A percentile compares a stretch with the other conserved stretches of the same genome.
Evolutionary conservation across 2,888 invertebrate genomes (phyloP).

Genomic region (Hydrotaea cyrtoneurina): DNA sequence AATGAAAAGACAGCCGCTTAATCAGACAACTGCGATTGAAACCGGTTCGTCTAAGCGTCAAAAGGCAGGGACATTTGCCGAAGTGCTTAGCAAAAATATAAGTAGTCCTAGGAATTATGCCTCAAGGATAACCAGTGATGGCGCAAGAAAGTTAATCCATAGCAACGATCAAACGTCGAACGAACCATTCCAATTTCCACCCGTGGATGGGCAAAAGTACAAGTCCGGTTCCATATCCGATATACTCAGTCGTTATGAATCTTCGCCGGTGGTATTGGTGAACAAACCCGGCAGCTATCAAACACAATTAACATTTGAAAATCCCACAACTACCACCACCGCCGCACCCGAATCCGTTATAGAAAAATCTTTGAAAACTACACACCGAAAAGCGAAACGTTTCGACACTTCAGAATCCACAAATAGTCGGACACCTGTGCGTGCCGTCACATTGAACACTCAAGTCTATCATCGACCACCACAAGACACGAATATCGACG

Average conservation of each 20-base stretch:
- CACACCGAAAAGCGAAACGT: not conserved
- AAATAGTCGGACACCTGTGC: not conserved
- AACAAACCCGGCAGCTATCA: not conserved
- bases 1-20: not conserved
- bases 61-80: not conserved
- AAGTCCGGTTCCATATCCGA: not conserved
- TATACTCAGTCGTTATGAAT: not conserved
- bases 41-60: not conserved
- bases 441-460: not conserved
- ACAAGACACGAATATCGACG: not conserved
- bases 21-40: not conserved
- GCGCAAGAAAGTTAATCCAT: not conserved
- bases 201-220: not conserved
- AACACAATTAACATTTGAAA: not conserved
- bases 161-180: not conserved
- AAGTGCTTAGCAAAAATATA: not conserved
- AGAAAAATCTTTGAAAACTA: not conserved
- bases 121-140: not conserved
- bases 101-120: not conserved
- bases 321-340: not conserved
- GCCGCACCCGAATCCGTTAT: not conserved
- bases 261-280: not conserved
- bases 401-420: not conserved
- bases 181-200: not conserved
- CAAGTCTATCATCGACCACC: not conserved